A percentile compares a stretch with the other conserved stretches of the same genome.
Conservation (phyloP, 2,113 vertebrate species). For the Cisticola juncidis region DNA sequence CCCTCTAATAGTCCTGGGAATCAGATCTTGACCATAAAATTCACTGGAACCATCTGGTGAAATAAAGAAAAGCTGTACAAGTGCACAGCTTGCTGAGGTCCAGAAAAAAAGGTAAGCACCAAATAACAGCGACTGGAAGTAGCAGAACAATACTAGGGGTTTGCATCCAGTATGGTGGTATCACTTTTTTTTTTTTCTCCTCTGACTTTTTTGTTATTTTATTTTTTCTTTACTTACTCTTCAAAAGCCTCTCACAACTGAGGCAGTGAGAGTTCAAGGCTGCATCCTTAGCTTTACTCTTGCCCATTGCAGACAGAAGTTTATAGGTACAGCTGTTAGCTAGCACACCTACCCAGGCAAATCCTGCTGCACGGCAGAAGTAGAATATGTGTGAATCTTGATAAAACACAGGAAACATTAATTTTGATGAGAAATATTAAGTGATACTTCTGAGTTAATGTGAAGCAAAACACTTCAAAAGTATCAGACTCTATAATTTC, state of each 20-base stretch:
- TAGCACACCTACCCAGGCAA: background rate
- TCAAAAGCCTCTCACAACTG: background rate
- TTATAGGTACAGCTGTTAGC: background rate
- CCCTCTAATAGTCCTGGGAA: background rate
- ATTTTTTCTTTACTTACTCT: background rate
- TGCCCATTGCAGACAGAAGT: background rate
- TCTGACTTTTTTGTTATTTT: background rate
- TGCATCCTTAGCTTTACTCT: background rate
- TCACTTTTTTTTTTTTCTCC: background rate
- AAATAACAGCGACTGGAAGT: background rate
- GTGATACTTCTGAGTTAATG: background rate
- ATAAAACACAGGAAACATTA: background rate
- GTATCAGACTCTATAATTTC: background rate
- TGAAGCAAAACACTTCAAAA: background rate
- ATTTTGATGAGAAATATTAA: background rate
- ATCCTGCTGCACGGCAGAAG: background rate
- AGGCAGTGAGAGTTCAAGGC: background rate
- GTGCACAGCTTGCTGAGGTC: background rate
- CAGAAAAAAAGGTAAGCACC: background rate
- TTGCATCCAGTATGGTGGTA: background rate
- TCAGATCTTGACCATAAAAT: background rate
- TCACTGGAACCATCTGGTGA: background rate
- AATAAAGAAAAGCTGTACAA: background rate
- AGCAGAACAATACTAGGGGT: background rate
- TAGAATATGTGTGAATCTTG: background rate